A percentile compares a stretch with the other conserved stretches of the same genome.
Conservation (phyloP, 1,140 invertebrate genomes). For the Heliconius eleuchia region DNA sequence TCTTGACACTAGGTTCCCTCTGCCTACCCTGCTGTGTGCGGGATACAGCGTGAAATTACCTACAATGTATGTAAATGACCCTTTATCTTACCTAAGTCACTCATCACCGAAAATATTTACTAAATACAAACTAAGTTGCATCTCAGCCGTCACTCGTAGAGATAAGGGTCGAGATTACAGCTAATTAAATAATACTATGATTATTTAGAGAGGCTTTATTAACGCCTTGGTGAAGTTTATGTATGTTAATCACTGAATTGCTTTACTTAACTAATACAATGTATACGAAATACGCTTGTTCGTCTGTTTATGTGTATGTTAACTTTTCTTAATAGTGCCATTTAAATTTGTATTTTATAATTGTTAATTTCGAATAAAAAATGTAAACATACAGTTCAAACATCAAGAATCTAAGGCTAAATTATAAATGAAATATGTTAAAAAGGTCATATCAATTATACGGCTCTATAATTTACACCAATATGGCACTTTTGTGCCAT, state of each 20-base stretch:
- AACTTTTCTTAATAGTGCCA: neutral
- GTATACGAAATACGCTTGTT: neutral
- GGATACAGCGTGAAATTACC: neutral
- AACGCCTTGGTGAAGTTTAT: constrained; percentile 8
- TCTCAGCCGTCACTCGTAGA: constrained; percentile 50
- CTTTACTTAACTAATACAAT: neutral
- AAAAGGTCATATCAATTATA: neutral
- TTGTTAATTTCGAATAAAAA: neutral
- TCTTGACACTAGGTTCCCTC: too few relatives aligned
- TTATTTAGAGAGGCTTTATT: constrained; percentile 29
- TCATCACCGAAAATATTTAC: constrained; percentile 74
- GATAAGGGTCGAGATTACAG: constrained; percentile 65
- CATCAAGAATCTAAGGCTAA: neutral
- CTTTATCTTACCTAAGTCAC: constrained; percentile 52
- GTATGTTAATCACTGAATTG: neutral
- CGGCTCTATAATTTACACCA: neutral
- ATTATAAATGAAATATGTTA: neutral
- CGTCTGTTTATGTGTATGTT: neutral
- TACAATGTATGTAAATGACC: constrained; percentile 42
- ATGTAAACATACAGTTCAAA: neutral
- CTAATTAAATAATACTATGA: constrained; percentile 63
- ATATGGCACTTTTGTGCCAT: neutral
- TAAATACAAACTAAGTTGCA: constrained; percentile 61
- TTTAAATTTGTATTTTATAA: neutral
- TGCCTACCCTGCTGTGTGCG: too few relatives aligned